Base-by-base conservation (phyloP, 1,140 invertebrate species). In the Plutomurus gul region DNA sequence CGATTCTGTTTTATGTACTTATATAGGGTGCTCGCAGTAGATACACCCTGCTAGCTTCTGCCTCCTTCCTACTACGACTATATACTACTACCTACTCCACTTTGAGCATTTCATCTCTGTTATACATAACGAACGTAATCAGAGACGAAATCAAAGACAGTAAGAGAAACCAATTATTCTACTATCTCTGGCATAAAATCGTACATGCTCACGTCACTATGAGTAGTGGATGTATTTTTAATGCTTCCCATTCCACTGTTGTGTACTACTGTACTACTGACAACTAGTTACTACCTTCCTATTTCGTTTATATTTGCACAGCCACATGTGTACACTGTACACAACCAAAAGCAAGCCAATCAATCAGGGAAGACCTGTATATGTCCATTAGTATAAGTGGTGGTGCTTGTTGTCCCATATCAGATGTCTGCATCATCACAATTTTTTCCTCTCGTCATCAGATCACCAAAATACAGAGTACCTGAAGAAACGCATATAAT, bases 91-190 rank as follows among this genome's bases (percentile, higher is more conserved):
- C 39, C 39, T 43, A 43, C 39, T 43, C 39, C 11, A 43, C n/a
- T 13, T 43, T n/a, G n/a, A 43, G 39, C 39, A 43, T 43, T 43
- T 43, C n/a, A 43, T 43, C 39, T 3, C 2, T 43, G 39, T 13
- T 43, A 43, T 13, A 43, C 11, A 43, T 43, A 43, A 13, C 39
- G 39, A 43, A 13, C n/a, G 39, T n/a, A 65, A 65, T 65, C 56
- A 65, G 27, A 33, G 56, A 65, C 56, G 36, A 65, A 30, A 65
- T 65, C 56, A 65, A 65, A 65, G n/a, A n/a, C n/a, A n/a, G n/a
- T 65, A 65, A 65, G 56, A 65, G 56, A 65, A 65, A 65, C 56
- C 36, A 25, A 18, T 2, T 65, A 36, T 3, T n/a, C 13, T 30
- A 16, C 56, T 33, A 27, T 30, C 30, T 33, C 56, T 65, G 56